These are phyloP conservation scores for Serripes groenlandicus DNA, from an alignment of 2,888 invertebrate genomes.

Conservation along the genomic window DNA sequence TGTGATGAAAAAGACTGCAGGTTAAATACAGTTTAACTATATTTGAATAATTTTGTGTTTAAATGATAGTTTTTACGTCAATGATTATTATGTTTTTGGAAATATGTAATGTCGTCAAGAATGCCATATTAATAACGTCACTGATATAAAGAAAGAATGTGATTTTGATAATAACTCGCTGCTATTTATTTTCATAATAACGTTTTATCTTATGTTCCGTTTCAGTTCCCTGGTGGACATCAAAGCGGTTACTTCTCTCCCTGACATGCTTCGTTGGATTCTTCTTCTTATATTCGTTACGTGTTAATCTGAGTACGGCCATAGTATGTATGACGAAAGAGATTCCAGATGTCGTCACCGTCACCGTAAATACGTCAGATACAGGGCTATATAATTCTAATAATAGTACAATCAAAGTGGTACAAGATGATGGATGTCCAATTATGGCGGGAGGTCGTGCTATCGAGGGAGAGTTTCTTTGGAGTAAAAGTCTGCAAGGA, in stretches of 20 bases:
- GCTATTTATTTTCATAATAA: no score
- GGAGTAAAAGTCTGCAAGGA: constrained; percentile 75
- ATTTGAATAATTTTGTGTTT: no score
- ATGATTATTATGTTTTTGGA: no score
- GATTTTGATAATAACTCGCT: not conserved
- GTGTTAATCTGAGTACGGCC: constrained; percentile 88
- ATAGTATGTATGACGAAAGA: constrained; percentile 87
- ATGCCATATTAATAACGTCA: not conserved
- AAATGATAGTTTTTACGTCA: no score
- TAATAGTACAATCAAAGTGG: not conserved
- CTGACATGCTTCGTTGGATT: constrained; percentile 84
- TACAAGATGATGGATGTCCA: constrained; percentile 24
- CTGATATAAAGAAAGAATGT: not conserved
- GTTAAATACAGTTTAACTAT: no score
- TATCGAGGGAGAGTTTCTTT: constrained; percentile 72
- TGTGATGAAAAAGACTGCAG: no score
- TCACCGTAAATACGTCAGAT: not conserved
- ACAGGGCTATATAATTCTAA: not conserved
- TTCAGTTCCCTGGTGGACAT: constrained; percentile 83
- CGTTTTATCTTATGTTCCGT: no score
- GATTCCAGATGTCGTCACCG: not conserved
- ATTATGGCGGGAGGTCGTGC: not conserved
- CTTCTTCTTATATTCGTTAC: constrained; percentile 90
- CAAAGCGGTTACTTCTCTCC: constrained; percentile 80
- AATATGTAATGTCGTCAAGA: no score